Percentiles rank a stretch among this genome's conserved stretches.
Conservation (phyloP, 2,113 vertebrate species). For the Craseonycteris thonglongyai region DNA sequence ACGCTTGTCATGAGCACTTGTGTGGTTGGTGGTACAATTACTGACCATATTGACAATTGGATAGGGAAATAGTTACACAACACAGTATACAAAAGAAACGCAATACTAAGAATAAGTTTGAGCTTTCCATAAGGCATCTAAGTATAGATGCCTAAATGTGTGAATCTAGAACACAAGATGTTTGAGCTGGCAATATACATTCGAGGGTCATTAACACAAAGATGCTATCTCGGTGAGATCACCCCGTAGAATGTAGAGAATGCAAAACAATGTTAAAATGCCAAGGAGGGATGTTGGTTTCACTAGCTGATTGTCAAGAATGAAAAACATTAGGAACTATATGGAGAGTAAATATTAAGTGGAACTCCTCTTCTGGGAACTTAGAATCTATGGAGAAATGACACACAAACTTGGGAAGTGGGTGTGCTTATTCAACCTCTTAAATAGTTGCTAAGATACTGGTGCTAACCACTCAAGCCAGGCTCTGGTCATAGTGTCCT, state of each 20-base stretch:
- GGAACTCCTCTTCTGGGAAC: not conserved
- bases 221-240: not conserved
- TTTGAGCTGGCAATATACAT: not conserved
- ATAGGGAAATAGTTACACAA: too few species aligned
- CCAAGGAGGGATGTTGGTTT: not conserved
- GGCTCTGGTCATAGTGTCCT: too few species aligned
- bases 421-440: not conserved
- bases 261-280: not conserved
- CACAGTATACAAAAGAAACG: not conserved
- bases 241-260: not conserved
- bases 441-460: not conserved
- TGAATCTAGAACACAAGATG: not conserved
- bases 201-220: not conserved
- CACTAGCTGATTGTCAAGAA: not conserved
- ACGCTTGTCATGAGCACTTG: not conserved
- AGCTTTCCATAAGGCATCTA: not conserved
- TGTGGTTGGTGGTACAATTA: not conserved
- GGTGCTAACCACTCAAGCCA: not conserved
- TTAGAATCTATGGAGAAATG: not conserved
- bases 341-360: not conserved
- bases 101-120: not conserved
- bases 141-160: not conserved
- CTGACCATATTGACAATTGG: not conserved
- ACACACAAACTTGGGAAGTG: too few species aligned
- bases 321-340: not conserved